A percentile compares a stretch with the other conserved stretches of the same genome.
These are phyloP conservation scores for Trachemys scripta DNA, from an alignment of 2,113 vertebrate genomes.

Conservation along the genomic window DNA sequence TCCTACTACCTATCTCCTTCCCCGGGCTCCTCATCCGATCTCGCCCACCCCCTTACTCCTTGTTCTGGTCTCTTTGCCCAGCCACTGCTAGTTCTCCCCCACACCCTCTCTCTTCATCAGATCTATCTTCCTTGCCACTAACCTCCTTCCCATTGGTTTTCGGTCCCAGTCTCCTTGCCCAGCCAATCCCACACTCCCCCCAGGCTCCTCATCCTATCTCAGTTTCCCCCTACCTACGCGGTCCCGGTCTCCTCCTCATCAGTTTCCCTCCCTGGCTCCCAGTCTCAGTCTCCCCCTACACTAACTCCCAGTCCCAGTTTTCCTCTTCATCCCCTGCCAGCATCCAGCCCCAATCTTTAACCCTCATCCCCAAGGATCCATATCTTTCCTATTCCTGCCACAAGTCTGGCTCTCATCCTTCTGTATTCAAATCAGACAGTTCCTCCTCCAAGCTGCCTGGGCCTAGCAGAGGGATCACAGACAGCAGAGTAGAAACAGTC, in stretches of 20 bases:
- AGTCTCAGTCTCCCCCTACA: background rate
- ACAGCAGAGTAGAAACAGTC: background rate
- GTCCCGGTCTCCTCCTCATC: background rate
- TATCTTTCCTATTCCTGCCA: too few species aligned
- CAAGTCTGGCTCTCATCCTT: background rate
- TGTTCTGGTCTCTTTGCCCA: background rate
- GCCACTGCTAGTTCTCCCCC: background rate
- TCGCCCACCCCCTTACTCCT: background rate
- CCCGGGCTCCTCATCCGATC: background rate
- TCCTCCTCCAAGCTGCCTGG: background rate
- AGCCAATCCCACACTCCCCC: background rate
- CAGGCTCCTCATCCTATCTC: fast-evolving
- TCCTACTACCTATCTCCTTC: background rate
- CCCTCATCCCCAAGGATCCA: background rate
- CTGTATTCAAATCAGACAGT: background rate
- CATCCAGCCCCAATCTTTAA: background rate
- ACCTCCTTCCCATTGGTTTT: background rate
- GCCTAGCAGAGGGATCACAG: background rate
- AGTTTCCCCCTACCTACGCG: background rate
- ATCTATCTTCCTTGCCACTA: background rate
- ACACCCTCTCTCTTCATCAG: background rate
- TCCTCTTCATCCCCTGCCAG: background rate
- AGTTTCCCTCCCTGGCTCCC: background rate
- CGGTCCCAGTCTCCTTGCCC: background rate
- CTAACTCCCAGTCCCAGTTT: fast-evolving